Evolutionary conservation across 2,888 invertebrate genomes (phyloP).

Genomic region (Dioctria rufipes): DNA sequence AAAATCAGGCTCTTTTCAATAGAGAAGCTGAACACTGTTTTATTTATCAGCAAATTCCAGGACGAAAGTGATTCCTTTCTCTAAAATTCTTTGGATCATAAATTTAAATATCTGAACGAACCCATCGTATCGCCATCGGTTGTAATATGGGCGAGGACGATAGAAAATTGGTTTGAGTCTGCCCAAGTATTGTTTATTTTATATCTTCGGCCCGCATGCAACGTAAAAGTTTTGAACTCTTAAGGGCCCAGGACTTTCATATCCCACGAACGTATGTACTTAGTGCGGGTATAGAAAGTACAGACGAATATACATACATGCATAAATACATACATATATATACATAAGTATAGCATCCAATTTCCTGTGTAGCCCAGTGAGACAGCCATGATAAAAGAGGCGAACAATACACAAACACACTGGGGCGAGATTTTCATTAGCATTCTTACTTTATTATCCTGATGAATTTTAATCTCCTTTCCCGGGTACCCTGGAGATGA

Average conservation of each 20-base stretch:
- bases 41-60: constrained; percentile 37
- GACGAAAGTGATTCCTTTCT: constrained; percentile 32
- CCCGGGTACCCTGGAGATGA: constrained; percentile 53
- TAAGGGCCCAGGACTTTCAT: constrained; percentile 30
- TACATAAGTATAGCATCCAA: background rate
- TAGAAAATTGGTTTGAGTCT: background rate
- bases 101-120: constrained; percentile 40
- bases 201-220: constrained; percentile 51
- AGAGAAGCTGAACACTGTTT: background rate
- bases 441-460: constrained; percentile 62
- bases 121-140: constrained; percentile 5
- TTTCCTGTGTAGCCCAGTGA: background rate
- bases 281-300: constrained; percentile 40
- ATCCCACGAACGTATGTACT: constrained; percentile 24
- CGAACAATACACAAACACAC: constrained; percentile 43
- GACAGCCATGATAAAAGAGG: constrained; percentile 43
- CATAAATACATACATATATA: too few species aligned
- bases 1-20: too few species aligned
- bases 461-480: constrained; percentile 61
- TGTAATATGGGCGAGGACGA: background rate
- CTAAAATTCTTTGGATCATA: constrained; percentile 44
- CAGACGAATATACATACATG: background rate
- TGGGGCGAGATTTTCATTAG: constrained; percentile 61
- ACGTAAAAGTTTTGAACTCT: constrained; percentile 30
- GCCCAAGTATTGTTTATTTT: constrained; percentile 41